These are phyloP conservation scores for Catharus ustulatus DNA, from an alignment of 2,797 vertebrate genomes.

Conservation along the genomic window DNA sequence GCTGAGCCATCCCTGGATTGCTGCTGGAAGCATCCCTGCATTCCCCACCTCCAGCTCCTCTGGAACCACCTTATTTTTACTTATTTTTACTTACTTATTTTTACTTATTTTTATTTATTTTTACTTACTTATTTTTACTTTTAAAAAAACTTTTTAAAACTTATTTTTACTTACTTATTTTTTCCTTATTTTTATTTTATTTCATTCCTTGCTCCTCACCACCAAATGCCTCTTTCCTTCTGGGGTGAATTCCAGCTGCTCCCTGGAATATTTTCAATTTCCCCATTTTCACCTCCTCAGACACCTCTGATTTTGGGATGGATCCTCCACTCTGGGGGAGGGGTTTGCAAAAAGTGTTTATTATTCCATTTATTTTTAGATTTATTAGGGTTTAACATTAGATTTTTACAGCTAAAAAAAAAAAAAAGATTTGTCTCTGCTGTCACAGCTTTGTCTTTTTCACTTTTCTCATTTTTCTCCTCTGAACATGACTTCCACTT, in stretches of 20 bases:
- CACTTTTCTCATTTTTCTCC: not conserved
- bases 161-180: too few relatives aligned
- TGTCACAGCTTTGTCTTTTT: not conserved
- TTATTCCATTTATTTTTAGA: not conserved
- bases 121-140: too few relatives aligned
- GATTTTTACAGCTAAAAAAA: not conserved
- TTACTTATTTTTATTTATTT: too few relatives aligned
- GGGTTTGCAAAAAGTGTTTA: not conserved
- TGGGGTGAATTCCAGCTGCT: not conserved
- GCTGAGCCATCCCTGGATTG: not conserved
- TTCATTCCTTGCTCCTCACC: not conserved
- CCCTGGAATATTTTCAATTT: not conserved
- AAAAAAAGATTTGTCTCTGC: not conserved
- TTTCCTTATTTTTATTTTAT: too few relatives aligned
- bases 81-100: too few relatives aligned
- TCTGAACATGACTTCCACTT: not conserved
- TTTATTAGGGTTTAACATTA: not conserved
- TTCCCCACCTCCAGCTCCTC: not conserved
- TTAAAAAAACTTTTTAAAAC: too few relatives aligned
- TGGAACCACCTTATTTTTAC: not conserved
- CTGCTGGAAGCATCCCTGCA: not conserved
- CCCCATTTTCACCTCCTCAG: not conserved
- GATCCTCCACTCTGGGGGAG: not conserved
- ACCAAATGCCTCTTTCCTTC: not conserved
- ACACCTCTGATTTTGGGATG: fast-evolving